A percentile compares a stretch with the other conserved stretches of the same genome.
These are phyloP conservation scores for Dendropsophus ebraccatus DNA, from an alignment of 2,113 vertebrate species.

Conservation along the genomic window DNA sequence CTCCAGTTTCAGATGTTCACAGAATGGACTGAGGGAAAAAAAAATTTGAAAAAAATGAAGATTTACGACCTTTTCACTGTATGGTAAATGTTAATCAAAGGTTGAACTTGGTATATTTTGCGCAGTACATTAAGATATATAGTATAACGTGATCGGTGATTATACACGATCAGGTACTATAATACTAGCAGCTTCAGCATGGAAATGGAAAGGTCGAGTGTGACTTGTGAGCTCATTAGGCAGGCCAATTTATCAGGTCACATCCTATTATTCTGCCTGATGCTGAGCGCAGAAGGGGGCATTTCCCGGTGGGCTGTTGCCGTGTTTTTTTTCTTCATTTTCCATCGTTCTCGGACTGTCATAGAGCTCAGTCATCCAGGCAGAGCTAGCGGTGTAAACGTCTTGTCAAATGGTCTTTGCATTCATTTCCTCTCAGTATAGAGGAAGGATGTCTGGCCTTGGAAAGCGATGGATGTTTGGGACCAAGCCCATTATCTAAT, in stretches of 20 bases:
- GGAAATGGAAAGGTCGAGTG: slow-evolving; percentile 22
- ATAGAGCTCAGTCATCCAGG: neutral
- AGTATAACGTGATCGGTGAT: neutral
- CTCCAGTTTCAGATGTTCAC: too few species aligned
- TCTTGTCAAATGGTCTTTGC: neutral
- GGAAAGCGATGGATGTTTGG: slow-evolving; percentile 12
- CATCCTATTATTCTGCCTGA: slow-evolving; percentile 48
- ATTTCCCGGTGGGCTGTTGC: slow-evolving; percentile 22
- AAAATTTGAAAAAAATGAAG: too few species aligned
- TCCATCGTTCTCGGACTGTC: neutral
- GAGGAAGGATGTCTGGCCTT: slow-evolving; percentile 50
- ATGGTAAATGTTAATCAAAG: too few species aligned
- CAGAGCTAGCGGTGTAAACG: neutral
- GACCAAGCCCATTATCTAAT: slow-evolving; percentile 40
- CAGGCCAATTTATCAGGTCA: slow-evolving; percentile 25
- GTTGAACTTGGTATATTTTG: too few species aligned
- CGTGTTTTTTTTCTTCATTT: slow-evolving; percentile 3
- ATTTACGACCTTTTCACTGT: too few species aligned
- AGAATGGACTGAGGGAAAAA: too few species aligned
- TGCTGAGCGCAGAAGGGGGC: slow-evolving; percentile 6
- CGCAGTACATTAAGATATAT: too few species aligned
- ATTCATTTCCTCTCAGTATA: slow-evolving; percentile 34
- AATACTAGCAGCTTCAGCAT: neutral
- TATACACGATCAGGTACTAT: neutral
- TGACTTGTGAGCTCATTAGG: slow-evolving; percentile 41